phyloP scores from a whole-genome alignment of 2,797 vertebrate genomes.

The Antrozous pallidus region DNA sequence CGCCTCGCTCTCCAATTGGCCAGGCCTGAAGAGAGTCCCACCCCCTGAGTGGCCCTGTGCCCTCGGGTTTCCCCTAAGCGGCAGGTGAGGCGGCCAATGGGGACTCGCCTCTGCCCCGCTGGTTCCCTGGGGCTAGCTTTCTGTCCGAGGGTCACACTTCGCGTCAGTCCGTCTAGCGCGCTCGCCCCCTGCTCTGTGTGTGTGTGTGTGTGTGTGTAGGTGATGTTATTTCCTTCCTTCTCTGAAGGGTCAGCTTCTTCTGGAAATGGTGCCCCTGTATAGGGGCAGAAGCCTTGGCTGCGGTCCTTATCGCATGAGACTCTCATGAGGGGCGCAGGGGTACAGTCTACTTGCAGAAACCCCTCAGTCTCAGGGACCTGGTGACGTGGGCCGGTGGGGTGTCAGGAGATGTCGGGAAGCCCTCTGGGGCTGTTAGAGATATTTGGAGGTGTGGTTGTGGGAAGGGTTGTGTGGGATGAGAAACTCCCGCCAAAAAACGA shows the following conservation, averaged over 20 bases:
- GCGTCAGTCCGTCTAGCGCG: conserved; percentile 17
- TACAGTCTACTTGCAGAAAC: conserved; percentile 17
- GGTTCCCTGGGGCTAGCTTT: conserved; percentile 49
- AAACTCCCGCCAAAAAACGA: conserved; percentile 67
- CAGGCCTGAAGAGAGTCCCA: neutral
- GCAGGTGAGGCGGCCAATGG: conserved; percentile 58
- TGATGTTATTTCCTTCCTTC: conserved; percentile 31
- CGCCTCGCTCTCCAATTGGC: conserved; percentile 37
- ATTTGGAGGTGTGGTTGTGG: neutral
- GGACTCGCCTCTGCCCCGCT: neutral
- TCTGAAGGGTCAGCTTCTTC: conserved; percentile 34
- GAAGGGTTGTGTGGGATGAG: neutral
- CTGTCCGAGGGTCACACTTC: conserved; percentile 31
- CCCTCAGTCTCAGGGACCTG: neutral
- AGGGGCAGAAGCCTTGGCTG: neutral
- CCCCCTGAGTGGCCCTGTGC: neutral
- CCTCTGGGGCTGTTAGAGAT: neutral
- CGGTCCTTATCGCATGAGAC: neutral
- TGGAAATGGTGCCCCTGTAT: conserved; percentile 28
- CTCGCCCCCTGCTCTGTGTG: neutral
- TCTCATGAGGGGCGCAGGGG: neutral
- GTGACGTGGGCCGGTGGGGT: neutral
- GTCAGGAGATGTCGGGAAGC: neutral
- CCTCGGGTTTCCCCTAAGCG: neutral
- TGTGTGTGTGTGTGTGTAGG: neutral